These are phyloP conservation scores for Podarcis muralis DNA, from an alignment of 2,113 vertebrate species.

Conservation along the genomic window DNA sequence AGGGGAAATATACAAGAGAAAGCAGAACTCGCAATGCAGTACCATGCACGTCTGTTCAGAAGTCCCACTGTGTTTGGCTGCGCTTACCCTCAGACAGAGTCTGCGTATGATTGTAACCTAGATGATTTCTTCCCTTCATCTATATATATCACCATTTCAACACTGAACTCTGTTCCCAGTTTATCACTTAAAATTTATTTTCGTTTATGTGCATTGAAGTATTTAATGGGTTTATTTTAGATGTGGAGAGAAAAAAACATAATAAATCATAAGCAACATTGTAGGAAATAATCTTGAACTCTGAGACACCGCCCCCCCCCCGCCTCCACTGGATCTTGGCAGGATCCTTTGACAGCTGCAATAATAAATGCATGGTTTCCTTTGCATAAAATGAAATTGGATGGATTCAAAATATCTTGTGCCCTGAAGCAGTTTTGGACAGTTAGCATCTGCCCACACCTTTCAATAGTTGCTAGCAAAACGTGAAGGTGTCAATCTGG, in stretches of 20 bases:
- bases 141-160: neutral
- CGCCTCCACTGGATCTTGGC: neutral
- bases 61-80: neutral
- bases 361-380: conserved; percentile 6
- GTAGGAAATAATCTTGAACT: conserved; percentile 11
- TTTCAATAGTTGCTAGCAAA: neutral
- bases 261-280: neutral
- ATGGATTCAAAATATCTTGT: neutral
- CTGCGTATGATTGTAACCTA: neutral
- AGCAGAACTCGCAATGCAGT: neutral
- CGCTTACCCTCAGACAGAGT: neutral
- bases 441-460: neutral
- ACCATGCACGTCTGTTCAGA: neutral
- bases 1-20: neutral
- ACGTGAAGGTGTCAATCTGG: neutral
- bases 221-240: neutral
- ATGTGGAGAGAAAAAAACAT: neutral
- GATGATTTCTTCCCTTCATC: neutral
- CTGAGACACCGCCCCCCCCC: neutral
- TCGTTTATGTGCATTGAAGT: neutral
- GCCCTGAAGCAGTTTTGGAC: neutral
- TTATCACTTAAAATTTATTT: neutral
- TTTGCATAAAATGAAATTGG: neutral
- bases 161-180: neutral
- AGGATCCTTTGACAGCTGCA: neutral